These are phyloP conservation scores for Aphrophora alni DNA, from an alignment of 2,888 invertebrate species.

Conservation along the genomic window DNA sequence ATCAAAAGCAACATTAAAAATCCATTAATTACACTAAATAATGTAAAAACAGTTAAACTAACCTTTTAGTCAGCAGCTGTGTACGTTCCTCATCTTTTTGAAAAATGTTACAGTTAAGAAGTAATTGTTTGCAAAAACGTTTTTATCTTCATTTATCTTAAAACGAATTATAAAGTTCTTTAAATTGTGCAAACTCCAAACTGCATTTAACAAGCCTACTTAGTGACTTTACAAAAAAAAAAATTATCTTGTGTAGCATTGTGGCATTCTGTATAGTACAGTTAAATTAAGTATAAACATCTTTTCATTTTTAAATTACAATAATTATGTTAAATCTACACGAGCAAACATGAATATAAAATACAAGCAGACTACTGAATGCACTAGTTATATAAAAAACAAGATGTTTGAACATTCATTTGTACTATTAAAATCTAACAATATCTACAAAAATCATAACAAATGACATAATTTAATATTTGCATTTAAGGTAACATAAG, in stretches of 20 bases:
- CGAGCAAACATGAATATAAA: not conserved
- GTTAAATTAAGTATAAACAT: too few relatives aligned
- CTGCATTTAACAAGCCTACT: too few relatives aligned
- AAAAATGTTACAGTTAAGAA: not conserved
- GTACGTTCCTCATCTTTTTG: not conserved
- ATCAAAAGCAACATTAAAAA: constrained; percentile 9
- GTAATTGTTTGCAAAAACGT: not conserved
- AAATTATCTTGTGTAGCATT: too few relatives aligned
- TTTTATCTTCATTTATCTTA: not conserved
- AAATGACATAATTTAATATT: too few relatives aligned
- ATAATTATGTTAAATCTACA: not conserved
- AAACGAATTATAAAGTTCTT: not conserved
- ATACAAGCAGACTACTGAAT: not conserved
- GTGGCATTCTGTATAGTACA: too few relatives aligned
- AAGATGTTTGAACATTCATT: not conserved
- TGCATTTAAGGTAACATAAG: too few relatives aligned
- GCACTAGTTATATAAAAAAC: too few relatives aligned
- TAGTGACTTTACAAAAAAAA: too few relatives aligned
- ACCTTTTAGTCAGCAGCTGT: not conserved
- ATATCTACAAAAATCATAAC: too few relatives aligned
- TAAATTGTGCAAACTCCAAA: not conserved
- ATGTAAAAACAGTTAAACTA: not conserved
- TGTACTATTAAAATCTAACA: not conserved
- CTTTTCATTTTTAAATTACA: too few relatives aligned
- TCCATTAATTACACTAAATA: not conserved